Evolutionary conservation across 2,113 vertebrate genomes (phyloP).

Genomic region (Diadophis punctatus): DNA sequence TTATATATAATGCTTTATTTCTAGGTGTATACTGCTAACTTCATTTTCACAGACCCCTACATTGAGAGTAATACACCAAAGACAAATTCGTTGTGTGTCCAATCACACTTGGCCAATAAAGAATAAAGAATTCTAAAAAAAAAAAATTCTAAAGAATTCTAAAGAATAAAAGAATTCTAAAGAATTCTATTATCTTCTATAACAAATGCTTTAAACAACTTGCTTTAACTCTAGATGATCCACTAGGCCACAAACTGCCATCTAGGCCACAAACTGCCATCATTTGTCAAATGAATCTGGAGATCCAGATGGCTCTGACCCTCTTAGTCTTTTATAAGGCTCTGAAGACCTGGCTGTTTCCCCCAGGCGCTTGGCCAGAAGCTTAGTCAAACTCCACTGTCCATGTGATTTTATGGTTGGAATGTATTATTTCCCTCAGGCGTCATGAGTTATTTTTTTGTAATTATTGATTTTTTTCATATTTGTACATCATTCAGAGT

Average conservation of each 20-base stretch:
- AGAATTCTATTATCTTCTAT: neutral
- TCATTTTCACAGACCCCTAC: too few species aligned
- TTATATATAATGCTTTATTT: too few species aligned
- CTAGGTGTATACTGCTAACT: too few species aligned
- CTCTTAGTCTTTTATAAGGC: neutral
- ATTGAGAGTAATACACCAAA: too few species aligned
- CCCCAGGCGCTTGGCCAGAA: neutral
- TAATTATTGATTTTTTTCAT: neutral
- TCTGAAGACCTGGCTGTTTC: neutral
- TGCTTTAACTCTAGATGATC: too few species aligned
- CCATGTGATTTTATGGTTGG: neutral
- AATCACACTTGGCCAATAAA: too few species aligned
- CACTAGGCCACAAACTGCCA: neutral
- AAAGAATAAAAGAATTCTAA: too few species aligned
- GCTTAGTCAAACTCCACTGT: neutral
- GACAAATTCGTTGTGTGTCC: too few species aligned
- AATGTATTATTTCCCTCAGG: neutral
- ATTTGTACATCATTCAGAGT: neutral
- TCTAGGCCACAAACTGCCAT: accelerated
- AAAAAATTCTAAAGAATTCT: too few species aligned
- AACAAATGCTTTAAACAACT: too few species aligned
- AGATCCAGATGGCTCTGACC: neutral
- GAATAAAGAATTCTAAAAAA: too few species aligned
- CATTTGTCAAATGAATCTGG: neutral
- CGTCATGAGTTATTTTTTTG: neutral